These are phyloP conservation scores for Columba livia DNA, from an alignment of 2,113 vertebrate genomes.

Conservation along the genomic window DNA sequence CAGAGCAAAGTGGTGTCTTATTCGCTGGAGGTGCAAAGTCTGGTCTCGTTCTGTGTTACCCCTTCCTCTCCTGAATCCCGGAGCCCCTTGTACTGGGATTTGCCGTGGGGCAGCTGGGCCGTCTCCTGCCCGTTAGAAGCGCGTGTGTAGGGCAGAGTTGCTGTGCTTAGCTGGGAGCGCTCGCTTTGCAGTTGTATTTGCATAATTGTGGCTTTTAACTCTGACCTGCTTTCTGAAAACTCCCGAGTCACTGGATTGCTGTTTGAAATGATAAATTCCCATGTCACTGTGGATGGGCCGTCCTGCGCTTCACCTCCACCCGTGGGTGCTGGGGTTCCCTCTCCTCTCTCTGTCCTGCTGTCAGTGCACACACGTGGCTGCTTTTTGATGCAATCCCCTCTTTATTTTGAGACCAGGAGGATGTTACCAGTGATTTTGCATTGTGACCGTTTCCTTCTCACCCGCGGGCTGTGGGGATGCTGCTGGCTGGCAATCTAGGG, in stretches of 20 bases:
- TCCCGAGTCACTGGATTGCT: accelerated
- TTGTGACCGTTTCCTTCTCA: accelerated
- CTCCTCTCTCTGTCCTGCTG: neutral
- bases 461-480: neutral
- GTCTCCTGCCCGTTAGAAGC: neutral
- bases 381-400: neutral
- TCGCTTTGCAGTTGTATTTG: neutral
- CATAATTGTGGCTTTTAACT: neutral
- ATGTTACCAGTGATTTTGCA: neutral
- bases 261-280: accelerated
- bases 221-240: neutral
- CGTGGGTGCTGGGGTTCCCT: neutral
- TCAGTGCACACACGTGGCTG: neutral
- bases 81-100: neutral
- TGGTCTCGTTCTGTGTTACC: neutral
- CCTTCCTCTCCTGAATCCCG: neutral
- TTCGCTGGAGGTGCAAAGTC: neutral
- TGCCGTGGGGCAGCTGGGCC: neutral
- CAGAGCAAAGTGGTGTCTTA: neutral
- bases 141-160: neutral
- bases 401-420: too few relatives aligned
- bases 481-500: neutral
- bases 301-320: neutral
- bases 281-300: neutral
- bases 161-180: accelerated